Evolutionary conservation across 2,797 vertebrate genomes (phyloP).

Genomic region (Sebastes melanostomus): DNA sequence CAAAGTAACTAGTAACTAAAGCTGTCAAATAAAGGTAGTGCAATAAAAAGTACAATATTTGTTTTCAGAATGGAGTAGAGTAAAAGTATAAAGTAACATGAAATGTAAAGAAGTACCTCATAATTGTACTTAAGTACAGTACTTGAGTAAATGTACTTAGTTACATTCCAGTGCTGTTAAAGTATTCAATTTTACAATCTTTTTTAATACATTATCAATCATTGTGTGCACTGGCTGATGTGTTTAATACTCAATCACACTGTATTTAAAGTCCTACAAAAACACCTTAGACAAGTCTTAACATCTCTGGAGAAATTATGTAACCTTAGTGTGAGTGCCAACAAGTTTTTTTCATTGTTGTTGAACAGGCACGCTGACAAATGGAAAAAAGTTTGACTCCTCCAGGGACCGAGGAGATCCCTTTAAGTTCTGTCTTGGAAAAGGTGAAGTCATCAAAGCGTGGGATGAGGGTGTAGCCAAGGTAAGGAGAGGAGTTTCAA

Average conservation of each 20-base stretch:
- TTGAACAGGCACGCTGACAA: slow-evolving; percentile 86
- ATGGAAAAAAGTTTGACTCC: slow-evolving; percentile 91
- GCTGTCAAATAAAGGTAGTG: no score
- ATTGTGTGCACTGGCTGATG: no score
- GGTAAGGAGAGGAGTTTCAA: slow-evolving; percentile 70
- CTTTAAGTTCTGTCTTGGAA: slow-evolving; percentile 87
- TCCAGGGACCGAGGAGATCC: slow-evolving; percentile 88
- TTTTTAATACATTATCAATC: not conserved
- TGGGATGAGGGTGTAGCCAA: slow-evolving; percentile 92
- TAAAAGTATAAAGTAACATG: accelerated
- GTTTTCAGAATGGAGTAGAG: no score
- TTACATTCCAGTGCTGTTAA: no score
- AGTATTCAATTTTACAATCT: no score
- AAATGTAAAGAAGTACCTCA: no score
- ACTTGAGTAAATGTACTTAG: no score
- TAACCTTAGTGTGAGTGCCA: no score
- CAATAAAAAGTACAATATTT: no score
- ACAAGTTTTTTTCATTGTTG: not conserved
- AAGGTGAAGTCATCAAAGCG: slow-evolving; percentile 88
- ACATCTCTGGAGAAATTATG: no score
- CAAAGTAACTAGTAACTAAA: no score
- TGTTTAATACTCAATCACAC: not conserved
- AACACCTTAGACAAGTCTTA: not conserved
- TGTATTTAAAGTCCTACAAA: not conserved
- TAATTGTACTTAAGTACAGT: no score